Conservation (phyloP, 2,888 invertebrate genomes). For the Schizaphis graminum region DNA sequence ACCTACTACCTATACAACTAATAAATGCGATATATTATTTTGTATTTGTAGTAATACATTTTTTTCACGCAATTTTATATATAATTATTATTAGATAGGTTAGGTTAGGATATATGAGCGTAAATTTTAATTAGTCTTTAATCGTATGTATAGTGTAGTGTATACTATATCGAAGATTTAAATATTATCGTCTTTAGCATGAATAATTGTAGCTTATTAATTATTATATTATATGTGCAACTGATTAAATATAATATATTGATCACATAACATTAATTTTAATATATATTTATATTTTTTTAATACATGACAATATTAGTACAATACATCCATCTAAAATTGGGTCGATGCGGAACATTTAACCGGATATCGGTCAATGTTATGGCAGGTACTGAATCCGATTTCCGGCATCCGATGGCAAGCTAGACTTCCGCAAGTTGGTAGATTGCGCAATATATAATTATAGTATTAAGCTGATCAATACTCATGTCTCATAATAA, state of each 20-base stretch:
- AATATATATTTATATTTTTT: background rate
- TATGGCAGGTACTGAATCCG: background rate
- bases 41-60: background rate
- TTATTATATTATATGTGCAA: background rate
- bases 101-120: background rate
- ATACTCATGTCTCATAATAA: background rate
- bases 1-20: background rate
- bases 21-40: background rate
- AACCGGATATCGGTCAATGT: background rate
- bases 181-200: background rate
- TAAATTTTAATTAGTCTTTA: background rate
- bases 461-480: background rate
- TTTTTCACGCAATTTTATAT: background rate
- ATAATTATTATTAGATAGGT: too few species aligned
- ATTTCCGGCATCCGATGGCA: background rate
- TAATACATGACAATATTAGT: background rate
- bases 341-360: conserved; percentile 28
- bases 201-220: background rate
- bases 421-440: background rate
- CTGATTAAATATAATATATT: background rate
- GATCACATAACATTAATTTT: background rate
- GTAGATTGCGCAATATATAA: background rate
- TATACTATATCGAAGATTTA: background rate
- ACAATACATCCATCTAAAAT: conserved; percentile 21
- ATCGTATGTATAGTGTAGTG: background rate